Evolutionary conservation across 2,113 vertebrate genomes (phyloP), one percentile per base, ranked within the genome.

Genomic region (Cephalopterus ornatus): DNA sequence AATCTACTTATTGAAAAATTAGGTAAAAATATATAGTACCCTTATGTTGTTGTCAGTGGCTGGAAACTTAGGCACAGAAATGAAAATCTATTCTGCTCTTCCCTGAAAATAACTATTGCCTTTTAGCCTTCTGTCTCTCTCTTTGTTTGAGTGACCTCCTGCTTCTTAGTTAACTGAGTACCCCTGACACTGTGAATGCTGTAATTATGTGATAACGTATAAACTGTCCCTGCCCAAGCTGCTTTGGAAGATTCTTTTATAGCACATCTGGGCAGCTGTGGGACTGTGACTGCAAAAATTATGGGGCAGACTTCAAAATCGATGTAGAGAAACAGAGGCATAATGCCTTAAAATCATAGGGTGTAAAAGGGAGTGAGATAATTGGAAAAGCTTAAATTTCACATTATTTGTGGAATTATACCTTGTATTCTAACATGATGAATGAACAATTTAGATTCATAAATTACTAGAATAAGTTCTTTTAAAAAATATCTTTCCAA

Each of bases 381-480:
- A 81, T 30, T 47, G 13, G 12, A 74, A 61, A 72, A 70, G 61
- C 5, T 22, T 46, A n/a, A 50, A 44, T 68, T 50, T 28, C 13
- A 50, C 8, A 13, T 32, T 41, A 18, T 46, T 12, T 53, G 8
- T 39, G 79, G 35, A 63, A 41, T 68, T 84, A 28, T 17, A 20
- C 6, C 12, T 80, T 0, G 0, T 26, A 32, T 5, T 5, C 13
- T 24, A 41, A 2, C 5, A 50, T 37, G 35, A 50, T n/a, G 28
- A 89, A 41, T 35, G 23, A 76, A 32, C 2, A 37, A 59, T 49
- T 30, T 14, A 55, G 35, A 91, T 70, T 4, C 3, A 53, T 16
- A 16, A 80, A 75, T 58, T 47, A 19, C 2, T 33, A 61, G 12
- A 75, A 23, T 20, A 61, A 42, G 1, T 63, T 59, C 0, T 62